A percentile compares a stretch with the other conserved stretches of the same genome.
Conservation (phyloP, 2,797 vertebrate species). For the Spheniscus humboldti region DNA sequence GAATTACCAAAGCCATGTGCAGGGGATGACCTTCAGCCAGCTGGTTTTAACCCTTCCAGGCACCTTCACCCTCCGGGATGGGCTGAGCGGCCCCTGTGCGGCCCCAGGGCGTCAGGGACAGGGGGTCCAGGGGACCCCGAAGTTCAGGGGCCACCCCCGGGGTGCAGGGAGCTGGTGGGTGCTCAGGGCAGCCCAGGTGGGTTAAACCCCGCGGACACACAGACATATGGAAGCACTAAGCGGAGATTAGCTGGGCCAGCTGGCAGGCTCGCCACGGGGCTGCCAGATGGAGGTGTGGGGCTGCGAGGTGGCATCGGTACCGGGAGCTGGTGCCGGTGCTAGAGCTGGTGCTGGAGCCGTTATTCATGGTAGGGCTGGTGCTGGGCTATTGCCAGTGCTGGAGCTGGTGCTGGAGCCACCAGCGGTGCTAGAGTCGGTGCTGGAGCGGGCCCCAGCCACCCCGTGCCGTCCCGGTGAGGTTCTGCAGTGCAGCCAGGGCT, state of each 20-base stretch:
- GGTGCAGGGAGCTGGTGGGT: not conserved
- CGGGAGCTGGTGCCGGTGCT: not conserved
- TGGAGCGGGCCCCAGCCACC: not conserved
- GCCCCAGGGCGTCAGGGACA: accelerated
- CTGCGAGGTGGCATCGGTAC: not conserved
- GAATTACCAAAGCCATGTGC: not conserved
- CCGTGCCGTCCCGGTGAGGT: accelerated
- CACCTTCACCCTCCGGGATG: accelerated
- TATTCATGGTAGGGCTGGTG: not conserved
- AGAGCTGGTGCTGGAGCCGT: not conserved
- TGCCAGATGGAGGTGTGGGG: not conserved
- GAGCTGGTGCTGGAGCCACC: no score
- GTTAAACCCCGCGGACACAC: not conserved
- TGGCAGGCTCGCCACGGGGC: not conserved
- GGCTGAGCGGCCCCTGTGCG: accelerated
- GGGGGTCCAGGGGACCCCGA: not conserved
- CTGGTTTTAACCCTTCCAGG: not conserved
- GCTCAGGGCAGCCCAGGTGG: not conserved
- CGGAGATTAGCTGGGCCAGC: constrained; percentile 6
- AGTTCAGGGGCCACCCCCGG: not conserved
- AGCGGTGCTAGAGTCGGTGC: not conserved
- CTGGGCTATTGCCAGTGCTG: no score
- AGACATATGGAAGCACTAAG: not conserved
- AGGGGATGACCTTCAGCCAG: not conserved
- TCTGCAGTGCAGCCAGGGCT: accelerated